Base-by-base conservation (phyloP, 2,797 vertebrate species). In the Gymnopithys bicolor region DNA sequence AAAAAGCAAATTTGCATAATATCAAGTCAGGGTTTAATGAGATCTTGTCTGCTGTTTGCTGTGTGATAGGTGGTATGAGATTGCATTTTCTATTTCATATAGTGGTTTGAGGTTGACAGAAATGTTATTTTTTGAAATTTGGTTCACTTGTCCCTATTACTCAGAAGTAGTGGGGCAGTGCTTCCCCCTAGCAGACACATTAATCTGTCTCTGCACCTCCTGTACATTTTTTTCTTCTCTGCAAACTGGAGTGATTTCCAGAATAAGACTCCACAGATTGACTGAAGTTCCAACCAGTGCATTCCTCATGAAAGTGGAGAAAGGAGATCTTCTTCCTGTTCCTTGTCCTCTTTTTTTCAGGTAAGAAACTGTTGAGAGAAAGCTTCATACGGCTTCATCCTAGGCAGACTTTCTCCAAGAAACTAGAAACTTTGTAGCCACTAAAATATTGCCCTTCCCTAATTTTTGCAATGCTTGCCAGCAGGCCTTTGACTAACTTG, bases 1-100 rank as follows among this genome's bases (percentile, higher is more conserved):
- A 69, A 71, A 90, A 66, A 51, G 63, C 19, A 75, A 92, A 76
- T 63, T 77, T 95, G 58, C 21, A 25, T 80, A 64, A n/a, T 53
- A 60, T 74, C 25, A 41, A 70, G 83, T 74, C 52, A 67, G 32
- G 15, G 22, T 66, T 91, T 94, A 67, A 77, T 71, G 58, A 92
- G 78, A 74, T 58, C 23, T 43, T 19, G 35, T 79, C 52, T 89
- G 12, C 45, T 70, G 24, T 85, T 95, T 95, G 28, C 33, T 76
- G n/a, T 75, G 45, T 52, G 27, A 56, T 81, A 63, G 45, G 46
- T 78, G 53, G 12, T 67, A 37, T 48, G 28, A 30, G n/a, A 33
- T 51, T 84, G 49, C 49, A 41, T 85, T 88, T 90, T 48, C 48
- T 63, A 6, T 56, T 74, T 77, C 39, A 32, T 55, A 25, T 23